Evolutionary conservation across 2,888 invertebrate genomes (phyloP).

Genomic region (Proisotoma minuta): DNA sequence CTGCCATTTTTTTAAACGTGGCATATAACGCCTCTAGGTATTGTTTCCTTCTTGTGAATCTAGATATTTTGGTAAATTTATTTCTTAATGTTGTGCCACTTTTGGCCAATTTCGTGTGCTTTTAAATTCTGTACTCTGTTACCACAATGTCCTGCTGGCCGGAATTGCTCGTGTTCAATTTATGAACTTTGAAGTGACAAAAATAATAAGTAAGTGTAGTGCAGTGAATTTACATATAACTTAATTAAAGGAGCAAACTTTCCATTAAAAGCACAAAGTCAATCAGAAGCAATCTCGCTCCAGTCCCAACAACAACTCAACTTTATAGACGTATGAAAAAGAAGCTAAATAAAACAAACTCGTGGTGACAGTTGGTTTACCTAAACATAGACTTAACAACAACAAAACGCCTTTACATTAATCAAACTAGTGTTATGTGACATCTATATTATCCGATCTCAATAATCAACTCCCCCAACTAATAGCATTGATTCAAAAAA

Average conservation of each 20-base stretch:
- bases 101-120: background rate
- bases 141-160: conserved; percentile 13
- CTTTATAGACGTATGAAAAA: too few species aligned
- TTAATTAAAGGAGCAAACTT: background rate
- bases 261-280: background rate
- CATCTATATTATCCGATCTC: too few species aligned
- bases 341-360: too few species aligned
- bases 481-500: too few species aligned
- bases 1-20: background rate
- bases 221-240: background rate
- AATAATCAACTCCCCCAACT: too few species aligned
- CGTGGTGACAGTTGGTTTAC: too few species aligned
- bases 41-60: conserved; percentile 6
- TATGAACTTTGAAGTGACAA: conserved; percentile 16
- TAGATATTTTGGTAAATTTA: background rate
- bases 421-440: too few species aligned
- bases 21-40: background rate
- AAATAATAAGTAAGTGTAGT: background rate
- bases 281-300: too few species aligned
- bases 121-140: background rate
- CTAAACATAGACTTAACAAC: too few species aligned
- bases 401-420: too few species aligned
- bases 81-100: background rate
- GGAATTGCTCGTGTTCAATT: conserved; percentile 17
- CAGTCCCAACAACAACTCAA: too few species aligned